Base-by-base conservation (phyloP, 2,113 vertebrate genomes). In the Triplophysa dalaica region DNA sequence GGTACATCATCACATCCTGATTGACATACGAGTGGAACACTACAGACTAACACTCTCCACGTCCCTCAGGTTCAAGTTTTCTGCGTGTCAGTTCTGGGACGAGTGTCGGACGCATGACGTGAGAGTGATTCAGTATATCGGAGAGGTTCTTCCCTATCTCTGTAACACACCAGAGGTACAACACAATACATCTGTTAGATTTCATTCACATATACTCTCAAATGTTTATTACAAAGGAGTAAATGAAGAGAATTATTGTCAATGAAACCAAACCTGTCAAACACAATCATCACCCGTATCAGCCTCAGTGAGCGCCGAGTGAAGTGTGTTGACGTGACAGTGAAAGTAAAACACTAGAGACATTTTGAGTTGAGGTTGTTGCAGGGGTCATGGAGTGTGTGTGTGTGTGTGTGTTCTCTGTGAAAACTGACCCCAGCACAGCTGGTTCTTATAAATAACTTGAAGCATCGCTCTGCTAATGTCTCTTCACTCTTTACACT, bases 81-180 rank as follows among this genome's bases (percentile, higher is more conserved):
- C 95, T 81, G 94, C 94, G 80, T 96, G 93, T 72, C 93, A 95
- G 77, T 97, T 96, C 79, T 97, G 95, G 95, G 95, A 94, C 12
- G 96, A 98, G 75, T 97, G 95, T 89, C 93, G 95, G 85, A 94
- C 93, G 86, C 85, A 95, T 29, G 90, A 90, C 0, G 91, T 94
- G 72, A 98, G 95, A 0, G 91, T 94, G 45, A 88, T 96, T 79
- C 95, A 95, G 87, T 97, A 97, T 70, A 96, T 97, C 0, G 96
- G 96, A 70, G 95, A 97, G 80, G 89, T 96, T 75, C 90, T 97
- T 84, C 92, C 93, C 3, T 97, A 97, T 85, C 91, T 96, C 45
- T 95, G 94, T 79, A 94, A 91, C 50, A 79, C 90, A 50, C 92
- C 94, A 1, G 87, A 92, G 94, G 94, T 96, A 93, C 86, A 9